Evolutionary conservation across 2,797 vertebrate species (phyloP).

Genomic region (Pitangus sulphuratus): DNA sequence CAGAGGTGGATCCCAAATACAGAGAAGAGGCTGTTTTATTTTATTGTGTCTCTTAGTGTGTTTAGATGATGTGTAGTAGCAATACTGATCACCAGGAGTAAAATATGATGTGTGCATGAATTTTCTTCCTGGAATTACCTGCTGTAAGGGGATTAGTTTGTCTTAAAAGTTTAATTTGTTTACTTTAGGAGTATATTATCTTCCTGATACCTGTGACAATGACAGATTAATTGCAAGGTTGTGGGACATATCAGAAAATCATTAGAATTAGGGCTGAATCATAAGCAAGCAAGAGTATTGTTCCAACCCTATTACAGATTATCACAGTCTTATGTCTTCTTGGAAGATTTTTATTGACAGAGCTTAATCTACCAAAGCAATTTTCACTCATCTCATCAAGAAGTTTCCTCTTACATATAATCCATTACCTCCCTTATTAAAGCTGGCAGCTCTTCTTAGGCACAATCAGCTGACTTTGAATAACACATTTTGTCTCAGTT

Average conservation of each 20-base stretch:
- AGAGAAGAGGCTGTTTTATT: neutral
- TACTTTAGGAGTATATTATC: neutral
- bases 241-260: neutral
- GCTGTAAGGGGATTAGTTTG: neutral
- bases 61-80: neutral
- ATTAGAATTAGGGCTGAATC: neutral
- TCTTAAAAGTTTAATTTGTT: slow-evolving; percentile 5
- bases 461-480: neutral
- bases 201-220: slow-evolving; percentile 9
- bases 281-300: neutral
- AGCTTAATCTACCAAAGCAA: slow-evolving; percentile 38
- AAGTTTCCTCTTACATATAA: slow-evolving; percentile 16
- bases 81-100: neutral
- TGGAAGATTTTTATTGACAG: slow-evolving; percentile 40
- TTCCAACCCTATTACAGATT: slow-evolving; percentile 11
- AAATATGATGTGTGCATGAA: neutral
- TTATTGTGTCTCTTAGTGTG: neutral
- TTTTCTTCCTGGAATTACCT: slow-evolving; percentile 10
- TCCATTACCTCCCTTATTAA: neutral
- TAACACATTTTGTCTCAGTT: neutral
- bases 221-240: neutral
- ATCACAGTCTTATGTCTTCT: neutral
- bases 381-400: slow-evolving; percentile 34
- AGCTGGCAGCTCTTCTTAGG: neutral
- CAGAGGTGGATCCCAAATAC: neutral